Evolutionary conservation across 1,140 invertebrate species (phyloP).

Genomic region (Paraescarpia echinospica): DNA sequence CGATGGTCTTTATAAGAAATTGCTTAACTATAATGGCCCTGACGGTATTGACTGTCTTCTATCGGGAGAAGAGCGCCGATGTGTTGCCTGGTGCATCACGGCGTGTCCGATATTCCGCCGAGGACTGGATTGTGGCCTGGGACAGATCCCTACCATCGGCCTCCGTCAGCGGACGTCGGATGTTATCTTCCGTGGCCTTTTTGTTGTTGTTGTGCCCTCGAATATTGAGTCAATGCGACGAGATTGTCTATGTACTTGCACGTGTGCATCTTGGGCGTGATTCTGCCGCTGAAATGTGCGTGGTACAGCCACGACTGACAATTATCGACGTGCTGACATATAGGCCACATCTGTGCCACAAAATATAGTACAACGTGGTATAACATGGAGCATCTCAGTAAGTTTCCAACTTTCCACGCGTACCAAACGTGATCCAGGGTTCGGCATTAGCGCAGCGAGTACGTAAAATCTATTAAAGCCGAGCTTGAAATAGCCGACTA

Average conservation of each 20-base stretch:
- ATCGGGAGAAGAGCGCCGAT: no score
- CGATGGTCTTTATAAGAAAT: no score
- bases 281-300: no score
- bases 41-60: no score
- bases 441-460: not conserved
- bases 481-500: not conserved
- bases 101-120: no score
- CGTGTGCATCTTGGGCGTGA: no score
- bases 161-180: not conserved
- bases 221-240: no score
- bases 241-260: no score
- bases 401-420: not conserved
- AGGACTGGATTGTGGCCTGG: not conserved
- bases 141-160: not conserved
- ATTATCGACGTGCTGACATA: not conserved
- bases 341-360: not conserved
- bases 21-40: no score
- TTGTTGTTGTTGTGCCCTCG: no score
- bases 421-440: not conserved
- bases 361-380: not conserved
- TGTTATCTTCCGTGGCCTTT: not conserved
- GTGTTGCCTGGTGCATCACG: no score
- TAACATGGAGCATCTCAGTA: not conserved
- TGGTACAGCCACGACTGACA: not conserved
- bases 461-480: not conserved